Conservation (phyloP, 1,140 invertebrate species). For the honey bee (Apis mellifera) region DNA sequence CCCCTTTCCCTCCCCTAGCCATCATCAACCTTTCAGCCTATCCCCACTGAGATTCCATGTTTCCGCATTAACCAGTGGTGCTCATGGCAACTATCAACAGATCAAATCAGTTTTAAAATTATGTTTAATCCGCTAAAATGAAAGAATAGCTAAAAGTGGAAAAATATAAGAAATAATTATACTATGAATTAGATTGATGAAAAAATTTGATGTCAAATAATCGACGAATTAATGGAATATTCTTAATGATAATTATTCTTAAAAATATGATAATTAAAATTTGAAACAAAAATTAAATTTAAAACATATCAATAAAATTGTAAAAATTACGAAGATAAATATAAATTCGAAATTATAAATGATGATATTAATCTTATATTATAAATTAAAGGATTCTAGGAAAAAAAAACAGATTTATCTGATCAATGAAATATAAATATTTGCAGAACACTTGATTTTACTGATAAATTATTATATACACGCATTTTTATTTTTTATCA, state of each 20-base stretch:
- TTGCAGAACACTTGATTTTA: slow-evolving; percentile 35
- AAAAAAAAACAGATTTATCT: neutral
- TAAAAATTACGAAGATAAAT: neutral
- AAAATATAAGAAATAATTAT: neutral
- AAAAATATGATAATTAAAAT: neutral
- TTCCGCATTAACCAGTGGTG: slow-evolving; percentile 58
- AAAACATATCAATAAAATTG: neutral
- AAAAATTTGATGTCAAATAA: neutral
- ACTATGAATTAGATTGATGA: neutral
- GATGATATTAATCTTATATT: too few species aligned
- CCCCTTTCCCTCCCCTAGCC: neutral
- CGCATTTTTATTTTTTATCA: slow-evolving; percentile 13
- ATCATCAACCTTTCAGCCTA: slow-evolving; percentile 17
- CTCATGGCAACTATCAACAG: neutral
- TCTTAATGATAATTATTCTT: neutral
- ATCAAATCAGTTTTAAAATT: neutral
- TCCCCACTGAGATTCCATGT: slow-evolving; percentile 30
- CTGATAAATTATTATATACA: slow-evolving; percentile 37
- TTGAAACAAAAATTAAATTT: too few species aligned
- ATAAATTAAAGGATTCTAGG: neutral
- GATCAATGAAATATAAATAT: neutral
- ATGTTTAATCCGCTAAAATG: neutral
- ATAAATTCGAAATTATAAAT: neutral
- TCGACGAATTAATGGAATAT: neutral
- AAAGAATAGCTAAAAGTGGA: neutral